A percentile compares a stretch with the other conserved stretches of the same genome.
These are phyloP conservation scores for Typhlichthys subterraneus DNA, from an alignment of 2,797 vertebrate species.

Conservation along the genomic window DNA sequence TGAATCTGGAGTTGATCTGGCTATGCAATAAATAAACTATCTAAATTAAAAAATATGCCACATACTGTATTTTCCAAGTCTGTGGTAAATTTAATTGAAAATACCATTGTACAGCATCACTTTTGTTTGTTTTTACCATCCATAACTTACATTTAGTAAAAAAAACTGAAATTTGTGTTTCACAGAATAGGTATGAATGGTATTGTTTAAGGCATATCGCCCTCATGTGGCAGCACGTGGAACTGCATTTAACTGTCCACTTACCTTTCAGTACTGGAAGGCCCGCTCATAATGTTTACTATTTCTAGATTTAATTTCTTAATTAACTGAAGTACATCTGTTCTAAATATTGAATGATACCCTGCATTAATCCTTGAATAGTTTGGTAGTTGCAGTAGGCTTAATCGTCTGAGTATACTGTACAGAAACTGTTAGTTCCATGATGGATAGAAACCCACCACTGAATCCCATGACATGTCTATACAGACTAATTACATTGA, in stretches of 20 bases:
- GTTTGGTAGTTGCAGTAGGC: too few species aligned
- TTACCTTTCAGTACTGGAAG: too few species aligned
- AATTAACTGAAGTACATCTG: conserved; percentile 11
- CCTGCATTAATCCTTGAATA: conserved; percentile 16
- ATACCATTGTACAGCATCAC: conserved; percentile 68
- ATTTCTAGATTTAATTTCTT: conserved; percentile 8
- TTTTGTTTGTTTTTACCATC: conserved; percentile 40
- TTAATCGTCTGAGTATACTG: too few species aligned
- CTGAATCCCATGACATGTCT: conserved; percentile 4
- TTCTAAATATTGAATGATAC: conserved; percentile 22
- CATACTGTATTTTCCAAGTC: conserved; percentile 7
- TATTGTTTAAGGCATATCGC: conserved; percentile 27
- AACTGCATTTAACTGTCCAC: conserved; percentile 18
- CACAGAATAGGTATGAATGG: conserved; percentile 16
- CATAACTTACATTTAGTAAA: conserved; percentile 57
- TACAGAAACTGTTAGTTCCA: background rate
- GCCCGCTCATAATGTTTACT: too few species aligned
- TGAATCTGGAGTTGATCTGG: conserved; percentile 5
- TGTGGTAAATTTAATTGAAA: conserved; percentile 74
- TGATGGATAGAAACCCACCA: conserved; percentile 9
- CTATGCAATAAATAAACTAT: conserved; percentile 59
- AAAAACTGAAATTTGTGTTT: conserved; percentile 37
- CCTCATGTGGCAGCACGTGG: conserved; percentile 41
- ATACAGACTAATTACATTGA: conserved; percentile 5
- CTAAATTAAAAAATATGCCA: background rate